Conservation (phyloP, 2,888 invertebrate species). For the Drosophila affinis region DNA sequence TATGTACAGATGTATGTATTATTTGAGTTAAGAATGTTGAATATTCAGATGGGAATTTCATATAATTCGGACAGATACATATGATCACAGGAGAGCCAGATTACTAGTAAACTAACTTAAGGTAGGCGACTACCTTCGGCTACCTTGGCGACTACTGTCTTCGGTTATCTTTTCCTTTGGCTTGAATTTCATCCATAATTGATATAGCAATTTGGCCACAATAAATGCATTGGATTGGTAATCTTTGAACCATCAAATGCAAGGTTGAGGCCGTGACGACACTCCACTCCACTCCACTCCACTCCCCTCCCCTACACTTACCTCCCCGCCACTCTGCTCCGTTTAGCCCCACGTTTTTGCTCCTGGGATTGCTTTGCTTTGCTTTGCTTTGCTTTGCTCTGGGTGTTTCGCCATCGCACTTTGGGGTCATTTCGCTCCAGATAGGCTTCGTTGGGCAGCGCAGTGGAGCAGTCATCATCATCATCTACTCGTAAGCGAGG, state of each 20-base stretch:
- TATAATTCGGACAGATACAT: too few species aligned
- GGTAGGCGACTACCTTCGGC: too few species aligned
- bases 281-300: background rate
- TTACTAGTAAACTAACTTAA: too few species aligned
- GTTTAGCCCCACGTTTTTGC: background rate
- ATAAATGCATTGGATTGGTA: background rate
- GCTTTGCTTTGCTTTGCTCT: constrained; percentile 32
- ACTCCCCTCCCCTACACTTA: too few species aligned
- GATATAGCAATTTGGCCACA: background rate
- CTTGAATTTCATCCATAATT: background rate
- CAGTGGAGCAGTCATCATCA: constrained; percentile 42
- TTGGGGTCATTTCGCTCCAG: constrained; percentile 63
- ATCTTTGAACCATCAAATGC: constrained; percentile 38
- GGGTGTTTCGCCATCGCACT: constrained; percentile 21
- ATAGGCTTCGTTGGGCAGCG: constrained; percentile 61
- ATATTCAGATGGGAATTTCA: too few species aligned
- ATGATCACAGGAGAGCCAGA: too few species aligned
- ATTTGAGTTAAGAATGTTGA: too few species aligned
- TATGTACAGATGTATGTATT: too few species aligned
- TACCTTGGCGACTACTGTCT: too few species aligned
- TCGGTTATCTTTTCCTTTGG: background rate
- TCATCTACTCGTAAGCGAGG: background rate
- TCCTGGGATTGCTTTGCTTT: constrained; percentile 26
- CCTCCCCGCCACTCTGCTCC: background rate
- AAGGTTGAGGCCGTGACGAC: constrained; percentile 34